Percentiles rank a stretch among this genome's conserved stretches.
Conservation (phyloP, 1,140 invertebrate genomes). For the Drosophila burlai region DNA sequence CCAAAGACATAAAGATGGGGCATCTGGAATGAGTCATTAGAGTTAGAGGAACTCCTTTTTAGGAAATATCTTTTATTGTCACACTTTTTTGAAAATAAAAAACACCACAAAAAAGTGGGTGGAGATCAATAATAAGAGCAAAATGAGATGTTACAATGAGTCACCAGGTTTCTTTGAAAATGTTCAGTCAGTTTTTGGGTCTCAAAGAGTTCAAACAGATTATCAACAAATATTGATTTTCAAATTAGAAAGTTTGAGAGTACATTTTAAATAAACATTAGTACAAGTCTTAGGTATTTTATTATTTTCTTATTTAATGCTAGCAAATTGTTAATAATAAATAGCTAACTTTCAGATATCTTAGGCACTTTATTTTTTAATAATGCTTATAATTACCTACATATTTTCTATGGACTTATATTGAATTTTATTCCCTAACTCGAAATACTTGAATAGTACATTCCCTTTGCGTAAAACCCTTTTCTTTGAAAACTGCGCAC, state of each 20-base stretch:
- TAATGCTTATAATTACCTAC: background rate
- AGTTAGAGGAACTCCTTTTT: constrained; percentile 4
- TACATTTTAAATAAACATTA: background rate
- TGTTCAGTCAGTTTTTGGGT: constrained; percentile 3
- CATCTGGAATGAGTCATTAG: constrained; percentile 4
- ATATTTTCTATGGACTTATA: too few species aligned
- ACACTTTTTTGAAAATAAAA: background rate
- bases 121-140: constrained; percentile 4
- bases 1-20: background rate
- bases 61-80: constrained; percentile 5
- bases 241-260: background rate
- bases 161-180: background rate
- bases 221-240: background rate
- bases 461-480: background rate
- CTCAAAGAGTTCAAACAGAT: background rate
- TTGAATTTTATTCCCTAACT: background rate
- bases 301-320: too few species aligned
- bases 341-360: too few species aligned
- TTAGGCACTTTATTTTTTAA: background rate
- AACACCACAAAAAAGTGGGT: constrained; percentile 1
- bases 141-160: constrained; percentile 7
- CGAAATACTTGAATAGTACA: too few species aligned
- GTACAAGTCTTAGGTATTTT: background rate
- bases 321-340: too few species aligned
- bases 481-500: constrained; percentile 2